phyloP scores from a whole-genome alignment of 2,888 invertebrate species.

The Scrobipalpa costella region DNA sequence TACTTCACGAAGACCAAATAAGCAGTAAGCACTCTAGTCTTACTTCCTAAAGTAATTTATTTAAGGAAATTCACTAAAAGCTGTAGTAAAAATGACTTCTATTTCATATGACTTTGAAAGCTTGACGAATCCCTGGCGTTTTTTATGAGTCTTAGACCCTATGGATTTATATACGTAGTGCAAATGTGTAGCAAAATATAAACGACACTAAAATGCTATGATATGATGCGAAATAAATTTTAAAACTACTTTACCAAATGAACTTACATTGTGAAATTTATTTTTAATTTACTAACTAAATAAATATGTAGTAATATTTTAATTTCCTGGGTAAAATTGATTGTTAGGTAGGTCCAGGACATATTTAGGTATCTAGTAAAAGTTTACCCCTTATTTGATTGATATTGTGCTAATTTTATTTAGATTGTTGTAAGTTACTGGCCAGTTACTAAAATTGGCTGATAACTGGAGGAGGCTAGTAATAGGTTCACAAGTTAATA shows the following conservation, averaged over 20 bases:
- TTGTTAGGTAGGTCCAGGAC: too few relatives aligned
- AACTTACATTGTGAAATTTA: too few relatives aligned
- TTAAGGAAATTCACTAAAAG: constrained; percentile 51
- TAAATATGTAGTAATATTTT: background rate
- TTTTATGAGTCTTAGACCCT: constrained; percentile 42
- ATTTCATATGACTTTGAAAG: constrained; percentile 43
- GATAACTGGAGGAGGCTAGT: too few relatives aligned
- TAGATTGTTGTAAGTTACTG: too few relatives aligned
- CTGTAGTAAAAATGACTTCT: constrained; percentile 38
- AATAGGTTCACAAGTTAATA: too few relatives aligned
- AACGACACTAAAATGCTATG: constrained; percentile 36
- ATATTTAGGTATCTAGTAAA: too few relatives aligned
- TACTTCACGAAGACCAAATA: constrained; percentile 22
- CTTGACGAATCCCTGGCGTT: constrained; percentile 55
- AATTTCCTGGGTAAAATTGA: background rate
- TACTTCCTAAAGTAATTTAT: background rate
- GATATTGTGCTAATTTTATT: too few relatives aligned
- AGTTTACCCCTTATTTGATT: too few relatives aligned
- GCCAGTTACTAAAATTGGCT: too few relatives aligned
- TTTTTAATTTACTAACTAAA: too few relatives aligned
- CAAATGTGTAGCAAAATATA: constrained; percentile 65
- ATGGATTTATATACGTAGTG: constrained; percentile 47
- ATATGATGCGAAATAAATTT: constrained; percentile 33
- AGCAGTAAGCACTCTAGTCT: constrained; percentile 13
- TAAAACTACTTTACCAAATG: constrained; percentile 23